phyloP scores from a whole-genome alignment of 2,113 vertebrate species.

The Raja brachyura region DNA sequence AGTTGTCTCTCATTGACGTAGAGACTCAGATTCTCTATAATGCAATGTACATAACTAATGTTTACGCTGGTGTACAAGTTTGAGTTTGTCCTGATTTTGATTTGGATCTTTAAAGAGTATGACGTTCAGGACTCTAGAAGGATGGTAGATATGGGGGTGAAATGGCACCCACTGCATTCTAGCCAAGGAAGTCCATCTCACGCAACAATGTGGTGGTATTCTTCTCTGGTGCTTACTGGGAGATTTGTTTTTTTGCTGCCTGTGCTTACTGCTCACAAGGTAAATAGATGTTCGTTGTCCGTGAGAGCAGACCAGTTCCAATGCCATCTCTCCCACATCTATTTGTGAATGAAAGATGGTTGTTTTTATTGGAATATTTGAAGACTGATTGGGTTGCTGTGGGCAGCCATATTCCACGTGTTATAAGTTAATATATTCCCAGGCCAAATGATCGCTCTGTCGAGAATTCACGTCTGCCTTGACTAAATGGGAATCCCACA shows the following conservation, averaged over 20 bases:
- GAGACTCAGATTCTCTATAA: conserved; percentile 32
- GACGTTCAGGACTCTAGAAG: not conserved
- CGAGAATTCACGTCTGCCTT: conserved; percentile 15
- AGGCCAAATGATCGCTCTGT: not conserved
- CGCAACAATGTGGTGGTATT: not conserved
- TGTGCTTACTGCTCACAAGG: not conserved
- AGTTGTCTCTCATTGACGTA: conserved; percentile 46
- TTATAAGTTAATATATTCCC: not conserved
- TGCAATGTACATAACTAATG: conserved; percentile 40
- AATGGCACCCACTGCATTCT: not conserved
- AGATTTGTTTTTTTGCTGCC: not conserved
- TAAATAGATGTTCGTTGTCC: not conserved
- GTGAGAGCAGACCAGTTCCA: not conserved
- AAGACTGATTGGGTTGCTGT: not conserved
- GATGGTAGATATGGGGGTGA: not conserved
- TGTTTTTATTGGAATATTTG: not conserved
- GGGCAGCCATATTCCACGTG: not conserved
- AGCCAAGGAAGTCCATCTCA: too few relatives aligned
- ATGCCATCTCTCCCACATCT: not conserved
- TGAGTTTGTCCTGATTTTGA: conserved; percentile 40
- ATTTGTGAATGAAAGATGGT: not conserved
- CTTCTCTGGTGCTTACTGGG: not conserved
- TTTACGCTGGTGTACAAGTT: conserved; percentile 42
- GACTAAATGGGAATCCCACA: not conserved
- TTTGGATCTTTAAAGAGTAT: not conserved